These are phyloP conservation scores for Reticulitermes lucifugus DNA, from an alignment of 2,888 invertebrate genomes.

Conservation along the genomic window DNA sequence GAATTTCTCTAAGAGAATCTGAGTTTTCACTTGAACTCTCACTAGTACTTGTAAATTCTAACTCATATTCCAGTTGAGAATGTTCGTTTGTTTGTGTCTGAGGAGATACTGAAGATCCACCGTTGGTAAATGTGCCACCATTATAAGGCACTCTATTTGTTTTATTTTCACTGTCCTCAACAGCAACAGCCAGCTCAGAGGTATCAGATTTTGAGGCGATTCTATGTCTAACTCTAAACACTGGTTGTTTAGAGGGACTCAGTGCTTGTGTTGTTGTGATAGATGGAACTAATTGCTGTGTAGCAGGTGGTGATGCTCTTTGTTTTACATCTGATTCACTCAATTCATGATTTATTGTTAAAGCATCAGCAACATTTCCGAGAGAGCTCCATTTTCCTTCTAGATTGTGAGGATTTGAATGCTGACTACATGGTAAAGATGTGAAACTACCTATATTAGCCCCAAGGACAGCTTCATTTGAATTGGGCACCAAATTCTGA, in stretches of 20 bases:
- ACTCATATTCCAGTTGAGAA: background rate
- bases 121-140: background rate
- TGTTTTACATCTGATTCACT: slow-evolving; percentile 21
- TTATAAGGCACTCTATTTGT: background rate
- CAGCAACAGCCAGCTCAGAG: background rate
- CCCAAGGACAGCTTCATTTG: slow-evolving; percentile 39
- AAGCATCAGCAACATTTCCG: background rate
- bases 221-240: background rate
- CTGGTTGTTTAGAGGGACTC: background rate
- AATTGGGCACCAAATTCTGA: background rate
- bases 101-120: background rate
- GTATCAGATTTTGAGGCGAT: background rate
- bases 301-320: background rate
- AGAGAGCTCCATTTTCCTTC: background rate
- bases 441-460: slow-evolving; percentile 44
- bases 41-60: background rate
- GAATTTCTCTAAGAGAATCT: background rate
- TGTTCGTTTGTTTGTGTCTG: background rate
- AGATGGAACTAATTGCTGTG: background rate
- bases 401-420: background rate
- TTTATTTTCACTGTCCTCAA: background rate
- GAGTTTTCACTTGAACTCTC: background rate
- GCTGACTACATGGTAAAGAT: slow-evolving; percentile 28
- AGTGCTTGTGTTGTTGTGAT: background rate
- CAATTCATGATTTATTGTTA: slow-evolving; percentile 25